These are phyloP conservation scores for cattle (Bos taurus) DNA, from an alignment of 2,113 vertebrate species.

Conservation along the genomic window DNA sequence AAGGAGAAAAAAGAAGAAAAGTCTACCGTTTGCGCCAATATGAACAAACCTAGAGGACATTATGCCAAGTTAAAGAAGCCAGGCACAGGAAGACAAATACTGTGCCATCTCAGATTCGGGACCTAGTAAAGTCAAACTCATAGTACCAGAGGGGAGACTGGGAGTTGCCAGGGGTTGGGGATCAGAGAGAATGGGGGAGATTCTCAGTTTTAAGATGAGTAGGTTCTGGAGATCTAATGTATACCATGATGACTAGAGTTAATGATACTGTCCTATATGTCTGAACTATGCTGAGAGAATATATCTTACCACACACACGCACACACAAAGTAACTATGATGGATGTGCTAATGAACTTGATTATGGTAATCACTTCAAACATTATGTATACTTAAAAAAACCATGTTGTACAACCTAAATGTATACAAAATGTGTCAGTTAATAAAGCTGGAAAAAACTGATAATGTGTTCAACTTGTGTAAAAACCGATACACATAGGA, in stretches of 20 bases:
- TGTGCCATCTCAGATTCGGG: too few relatives aligned
- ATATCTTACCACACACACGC: not conserved
- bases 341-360: not conserved
- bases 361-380: not conserved
- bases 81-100: not conserved
- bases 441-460: not conserved
- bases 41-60: not conserved
- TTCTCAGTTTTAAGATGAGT: not conserved
- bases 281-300: not conserved
- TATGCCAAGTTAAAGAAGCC: not conserved
- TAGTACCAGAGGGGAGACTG: not conserved
- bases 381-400: not conserved
- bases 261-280: not conserved
- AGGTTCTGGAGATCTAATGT: not conserved
- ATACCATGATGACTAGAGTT: not conserved
- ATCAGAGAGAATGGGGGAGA: not conserved
- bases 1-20: not conserved
- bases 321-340: not conserved
- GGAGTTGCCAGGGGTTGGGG: not conserved
- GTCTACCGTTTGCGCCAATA: not conserved
- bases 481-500: not conserved
- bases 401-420: not conserved
- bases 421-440: not conserved
- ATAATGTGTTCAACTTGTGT: not conserved
- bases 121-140: not conserved